Conservation (phyloP, 2,888 invertebrate species). For the Nomada fabriciana region DNA sequence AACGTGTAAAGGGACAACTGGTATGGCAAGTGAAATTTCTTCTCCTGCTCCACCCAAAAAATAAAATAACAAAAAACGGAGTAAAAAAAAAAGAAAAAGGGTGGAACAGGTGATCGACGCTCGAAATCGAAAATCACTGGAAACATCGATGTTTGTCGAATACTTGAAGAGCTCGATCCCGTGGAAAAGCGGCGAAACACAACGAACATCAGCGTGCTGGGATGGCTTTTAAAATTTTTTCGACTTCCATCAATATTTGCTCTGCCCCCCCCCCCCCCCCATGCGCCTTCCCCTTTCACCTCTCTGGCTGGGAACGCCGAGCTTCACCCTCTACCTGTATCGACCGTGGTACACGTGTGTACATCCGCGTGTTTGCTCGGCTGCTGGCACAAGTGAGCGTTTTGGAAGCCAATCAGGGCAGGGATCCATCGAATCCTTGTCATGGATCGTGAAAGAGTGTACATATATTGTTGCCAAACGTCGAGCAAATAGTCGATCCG, state of each 20-base stretch:
- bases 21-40: no score
- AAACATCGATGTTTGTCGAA: conserved; percentile 57
- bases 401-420: conserved; percentile 61
- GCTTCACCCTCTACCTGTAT: conserved; percentile 59
- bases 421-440: conserved; percentile 48
- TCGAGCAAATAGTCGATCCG: conserved; percentile 52
- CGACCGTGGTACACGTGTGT: conserved; percentile 58
- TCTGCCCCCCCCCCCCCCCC: conserved; percentile 42
- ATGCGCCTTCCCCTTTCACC: conserved; percentile 21
- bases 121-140: conserved; percentile 31
- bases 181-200: conserved; percentile 50
- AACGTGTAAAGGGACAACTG: no score
- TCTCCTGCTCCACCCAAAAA: no score
- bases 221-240: conserved; percentile 71
- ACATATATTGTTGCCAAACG: conserved; percentile 71
- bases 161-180: conserved; percentile 61
- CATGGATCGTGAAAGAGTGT: conserved; percentile 54
- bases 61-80: neutral
- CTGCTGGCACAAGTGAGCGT: conserved; percentile 53
- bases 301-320: conserved; percentile 47
- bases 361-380: conserved; percentile 48
- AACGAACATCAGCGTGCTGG: neutral
- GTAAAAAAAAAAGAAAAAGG: neutral
- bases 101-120: neutral
- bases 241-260: conserved; percentile 71